These are phyloP conservation scores for Rhinoptilus africanus DNA, from an alignment of 2,113 vertebrate species.

Conservation along the genomic window DNA sequence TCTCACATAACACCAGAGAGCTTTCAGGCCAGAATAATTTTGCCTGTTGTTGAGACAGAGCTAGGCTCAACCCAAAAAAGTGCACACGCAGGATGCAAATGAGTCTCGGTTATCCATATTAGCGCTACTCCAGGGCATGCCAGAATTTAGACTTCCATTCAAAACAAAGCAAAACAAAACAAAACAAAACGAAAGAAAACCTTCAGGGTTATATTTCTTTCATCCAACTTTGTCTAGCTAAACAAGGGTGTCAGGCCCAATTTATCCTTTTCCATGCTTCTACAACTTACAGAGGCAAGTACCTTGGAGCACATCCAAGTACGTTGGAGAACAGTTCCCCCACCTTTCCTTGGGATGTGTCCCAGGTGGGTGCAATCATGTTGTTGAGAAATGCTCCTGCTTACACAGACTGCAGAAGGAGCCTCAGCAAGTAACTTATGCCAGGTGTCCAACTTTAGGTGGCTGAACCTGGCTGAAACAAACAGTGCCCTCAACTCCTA, in stretches of 20 bases:
- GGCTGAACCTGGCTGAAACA: background rate
- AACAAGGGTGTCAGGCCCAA: background rate
- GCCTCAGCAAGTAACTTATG: background rate
- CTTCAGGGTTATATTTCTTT: background rate
- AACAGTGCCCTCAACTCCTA: background rate
- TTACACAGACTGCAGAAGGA: background rate
- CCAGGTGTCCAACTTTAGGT: background rate
- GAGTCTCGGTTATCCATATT: background rate
- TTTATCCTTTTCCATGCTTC: background rate
- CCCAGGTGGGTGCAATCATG: background rate
- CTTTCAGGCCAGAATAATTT: background rate
- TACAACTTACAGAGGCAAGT: background rate
- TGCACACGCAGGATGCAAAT: accelerated
- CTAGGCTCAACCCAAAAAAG: background rate
- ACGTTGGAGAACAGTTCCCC: background rate
- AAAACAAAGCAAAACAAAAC: background rate
- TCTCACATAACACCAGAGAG: background rate
- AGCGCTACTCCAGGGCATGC: background rate
- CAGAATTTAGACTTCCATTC: background rate
- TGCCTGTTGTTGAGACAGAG: background rate
- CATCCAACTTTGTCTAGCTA: background rate
- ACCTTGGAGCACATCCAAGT: background rate
- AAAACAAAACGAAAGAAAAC: background rate
- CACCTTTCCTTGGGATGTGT: background rate
- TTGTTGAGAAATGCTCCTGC: background rate